Conservation (phyloP, 2,797 vertebrate genomes). For the Pampus argenteus region DNA sequence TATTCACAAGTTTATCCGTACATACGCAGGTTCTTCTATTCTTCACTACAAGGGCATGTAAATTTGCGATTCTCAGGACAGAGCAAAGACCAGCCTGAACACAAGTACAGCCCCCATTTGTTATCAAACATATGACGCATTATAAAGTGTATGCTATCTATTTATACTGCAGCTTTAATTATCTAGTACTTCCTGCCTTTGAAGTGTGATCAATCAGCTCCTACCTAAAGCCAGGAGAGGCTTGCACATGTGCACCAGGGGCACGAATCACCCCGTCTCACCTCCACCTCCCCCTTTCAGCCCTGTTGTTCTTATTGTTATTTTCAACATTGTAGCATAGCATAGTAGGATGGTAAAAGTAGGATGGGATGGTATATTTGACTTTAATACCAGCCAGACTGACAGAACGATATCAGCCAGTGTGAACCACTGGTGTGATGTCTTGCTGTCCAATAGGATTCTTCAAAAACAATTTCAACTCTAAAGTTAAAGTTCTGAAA, state of each 20-base stretch:
- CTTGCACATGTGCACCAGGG: constrained; percentile 64
- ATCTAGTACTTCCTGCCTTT: constrained; percentile 80
- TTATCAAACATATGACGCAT: constrained; percentile 70
- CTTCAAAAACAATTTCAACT: neutral
- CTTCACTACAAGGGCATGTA: constrained; percentile 76
- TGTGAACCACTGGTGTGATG: neutral
- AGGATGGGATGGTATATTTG: neutral
- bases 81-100: constrained; percentile 58
- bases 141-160: constrained; percentile 67
- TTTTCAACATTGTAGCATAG: constrained; percentile 36
- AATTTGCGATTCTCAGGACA: constrained; percentile 73
- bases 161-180: constrained; percentile 81
- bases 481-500: constrained; percentile 1
- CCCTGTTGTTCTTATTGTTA: constrained; percentile 57
- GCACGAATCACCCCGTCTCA: constrained; percentile 40
- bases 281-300: constrained; percentile 18
- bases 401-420: neutral
- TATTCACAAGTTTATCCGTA: constrained; percentile 50
- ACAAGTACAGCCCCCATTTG: constrained; percentile 65
- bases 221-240: constrained; percentile 78
- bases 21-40: constrained; percentile 57
- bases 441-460: neutral
- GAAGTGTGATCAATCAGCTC: constrained; percentile 82
- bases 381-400: constrained; percentile 48
- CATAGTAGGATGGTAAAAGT: constrained; percentile 20